Evolutionary conservation across 2,113 vertebrate genomes (phyloP), one percentile per base, ranked within the genome.

Genomic region (Epinephelus fuscoguttatus): DNA sequence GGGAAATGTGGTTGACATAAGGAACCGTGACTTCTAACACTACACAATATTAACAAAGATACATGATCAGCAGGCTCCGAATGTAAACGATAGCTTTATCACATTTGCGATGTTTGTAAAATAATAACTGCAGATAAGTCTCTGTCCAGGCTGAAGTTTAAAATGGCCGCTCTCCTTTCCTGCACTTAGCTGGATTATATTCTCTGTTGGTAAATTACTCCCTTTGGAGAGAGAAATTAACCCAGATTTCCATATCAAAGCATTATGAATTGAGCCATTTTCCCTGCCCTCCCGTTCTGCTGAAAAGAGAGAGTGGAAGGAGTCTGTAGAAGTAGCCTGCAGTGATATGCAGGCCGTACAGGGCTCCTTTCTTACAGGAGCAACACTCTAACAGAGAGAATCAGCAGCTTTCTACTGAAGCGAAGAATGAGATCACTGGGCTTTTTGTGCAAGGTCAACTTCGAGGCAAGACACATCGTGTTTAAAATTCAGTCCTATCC

Each of bases 211-310:
- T 94, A 96, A 95, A 96, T 97, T 96, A 97, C 94, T 92, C 88
- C 84, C 96, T 97, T 95, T 96, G 95, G 96, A 96, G 95, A 93
- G 77, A 72, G 64, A 91, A 94, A 93, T 92, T 90, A 93, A 93
- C 89, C 87, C 91, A 91, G 94, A 96, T 96, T 96, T 96, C 95
- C 95, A 96, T 96, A 94, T 97, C 96, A 97, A 97, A 98, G 96
- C 91, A 88, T 89, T 90, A 95, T 84, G 94, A 97, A 96, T 96
- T 96, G 95, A 97, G 94, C 88, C 95, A 93, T 94, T 96, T 96
- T 94, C 88, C 64, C 78, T 80, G 84, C 76, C 82, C 77, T 86
- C 88, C 80, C 85, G 45, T 93, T 93, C 94, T 90, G 90, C 76
- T 94, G 93, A 95, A 93, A 82, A 94, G 91, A 94, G 89, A 92